Evolutionary conservation across 1,140 invertebrate genomes (phyloP).

Genomic region (Brachionus sp.): DNA sequence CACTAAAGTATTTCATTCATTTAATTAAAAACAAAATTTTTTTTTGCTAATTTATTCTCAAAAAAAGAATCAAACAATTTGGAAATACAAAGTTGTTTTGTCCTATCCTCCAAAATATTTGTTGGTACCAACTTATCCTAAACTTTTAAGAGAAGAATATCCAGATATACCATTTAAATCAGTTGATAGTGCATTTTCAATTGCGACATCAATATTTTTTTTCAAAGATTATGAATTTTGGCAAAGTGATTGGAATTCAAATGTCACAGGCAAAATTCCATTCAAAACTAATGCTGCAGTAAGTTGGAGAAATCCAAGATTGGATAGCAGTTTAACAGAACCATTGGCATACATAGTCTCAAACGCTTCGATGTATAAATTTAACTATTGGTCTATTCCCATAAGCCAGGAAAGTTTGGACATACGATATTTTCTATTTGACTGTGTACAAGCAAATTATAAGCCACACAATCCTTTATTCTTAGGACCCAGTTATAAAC

Average conservation of each 20-base stretch:
- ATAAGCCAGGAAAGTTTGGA: constrained; percentile 33
- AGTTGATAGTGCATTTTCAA: constrained; percentile 44
- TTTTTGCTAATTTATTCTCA: not conserved
- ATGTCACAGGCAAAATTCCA: constrained; percentile 44
- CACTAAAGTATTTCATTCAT: constrained; percentile 3
- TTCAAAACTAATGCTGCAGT: constrained; percentile 40
- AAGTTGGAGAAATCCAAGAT: constrained; percentile 37
- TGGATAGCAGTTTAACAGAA: constrained; percentile 41
- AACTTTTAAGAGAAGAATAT: constrained; percentile 35
- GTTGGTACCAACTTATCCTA: constrained; percentile 33
- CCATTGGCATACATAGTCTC: constrained; percentile 41
- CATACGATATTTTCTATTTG: constrained; percentile 44
- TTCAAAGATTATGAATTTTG: constrained; percentile 46
- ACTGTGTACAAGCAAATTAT: constrained; percentile 45
- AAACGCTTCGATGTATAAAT: constrained; percentile 39
- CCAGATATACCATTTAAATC: constrained; percentile 43
- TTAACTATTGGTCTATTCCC: constrained; percentile 42
- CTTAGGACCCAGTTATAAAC: constrained; percentile 40
- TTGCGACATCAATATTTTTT: constrained; percentile 40
- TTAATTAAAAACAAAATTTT: not conserved
- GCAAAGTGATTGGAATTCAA: constrained; percentile 46
- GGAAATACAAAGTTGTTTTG: constrained; percentile 43
- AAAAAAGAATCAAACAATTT: constrained; percentile 28
- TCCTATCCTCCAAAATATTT: constrained; percentile 40
- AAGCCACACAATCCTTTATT: constrained; percentile 45